Conservation (phyloP, 2,888 invertebrate species). For the Dione juno region DNA sequence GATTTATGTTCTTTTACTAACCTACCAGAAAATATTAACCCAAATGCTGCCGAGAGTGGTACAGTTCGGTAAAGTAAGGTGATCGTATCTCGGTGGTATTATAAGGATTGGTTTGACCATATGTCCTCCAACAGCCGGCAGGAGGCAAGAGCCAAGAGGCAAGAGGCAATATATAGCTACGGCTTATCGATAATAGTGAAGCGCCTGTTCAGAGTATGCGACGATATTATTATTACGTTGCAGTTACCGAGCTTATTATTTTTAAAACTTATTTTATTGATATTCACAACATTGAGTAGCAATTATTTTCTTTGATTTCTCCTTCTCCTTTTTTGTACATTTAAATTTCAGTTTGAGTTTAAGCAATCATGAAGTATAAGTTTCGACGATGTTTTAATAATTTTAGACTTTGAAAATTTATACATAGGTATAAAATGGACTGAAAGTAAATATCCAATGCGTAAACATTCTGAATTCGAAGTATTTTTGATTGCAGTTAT, state of each 20-base stretch:
- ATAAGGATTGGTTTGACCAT: conserved; percentile 25
- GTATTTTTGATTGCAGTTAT: neutral
- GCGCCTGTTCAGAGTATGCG: neutral
- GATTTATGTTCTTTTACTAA: conserved; percentile 33
- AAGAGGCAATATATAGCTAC: conserved; percentile 26
- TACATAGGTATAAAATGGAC: too few species aligned
- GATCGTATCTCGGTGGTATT: conserved; percentile 31
- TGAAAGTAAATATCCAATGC: neutral
- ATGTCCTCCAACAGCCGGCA: conserved; percentile 13
- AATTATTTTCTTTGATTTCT: too few species aligned
- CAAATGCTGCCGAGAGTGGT: conserved; percentile 15
- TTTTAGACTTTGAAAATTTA: too few species aligned
- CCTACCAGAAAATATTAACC: conserved; percentile 31
- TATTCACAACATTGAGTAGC: too few species aligned
- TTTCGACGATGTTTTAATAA: too few species aligned
- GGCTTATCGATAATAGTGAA: conserved; percentile 18
- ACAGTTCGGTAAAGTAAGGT: conserved; percentile 3
- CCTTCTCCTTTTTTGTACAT: too few species aligned
- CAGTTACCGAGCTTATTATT: neutral
- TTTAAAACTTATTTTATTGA: too few species aligned
- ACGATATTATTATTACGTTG: neutral
- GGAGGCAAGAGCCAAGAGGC: conserved; percentile 27
- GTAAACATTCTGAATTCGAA: neutral
- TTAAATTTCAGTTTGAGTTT: too few species aligned
- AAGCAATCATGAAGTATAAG: too few species aligned